Evolutionary conservation across 2,113 vertebrate species (phyloP), one percentile per base, ranked within the genome.

Genomic region (Gopherus evgoodei): DNA sequence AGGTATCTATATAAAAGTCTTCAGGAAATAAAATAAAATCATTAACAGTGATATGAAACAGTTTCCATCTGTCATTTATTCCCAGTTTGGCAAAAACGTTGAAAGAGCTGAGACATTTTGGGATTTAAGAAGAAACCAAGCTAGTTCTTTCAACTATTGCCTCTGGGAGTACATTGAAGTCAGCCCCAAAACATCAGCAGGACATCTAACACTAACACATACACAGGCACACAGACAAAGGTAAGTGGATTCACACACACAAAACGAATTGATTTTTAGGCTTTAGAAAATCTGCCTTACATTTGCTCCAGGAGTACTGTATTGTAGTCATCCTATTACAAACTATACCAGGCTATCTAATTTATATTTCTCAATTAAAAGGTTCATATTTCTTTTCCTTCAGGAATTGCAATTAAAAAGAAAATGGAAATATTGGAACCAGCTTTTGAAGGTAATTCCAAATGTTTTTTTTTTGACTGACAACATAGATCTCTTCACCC

Each of bases 31-130:
- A 91, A 91, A 82, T 96, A 84, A 97, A 96, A 94, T 90, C 89
- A 83, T 95, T 97, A 97, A 50, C 78, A 92, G 54, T 95, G 96
- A 97, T 95, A 96, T 42, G 88, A 97, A 97, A 87, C 97, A 98
- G 93, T 88, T 8, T 95, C 79, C 83, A 93, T 65, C 90, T 96
- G 89, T 92, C 94, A 96, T 94, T 95, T 96, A 65, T 95, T 97
- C 89, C 59, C 90, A 75, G 57, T 95, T 94, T 86, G 65, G 56
- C 38, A 94, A 95, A 96, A 95, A 86, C 91, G 65, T 90, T 97
- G 88, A 91, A 94, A 95, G 79, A 87, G 50, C 82, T 83, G 92
- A 95, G 84, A 92, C 38, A 94, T 87, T 81, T 96, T 97, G 95
- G 89, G 94, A 95, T 89, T 42, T 80, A 94, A 94, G 52, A 88